A percentile compares a stretch with the other conserved stretches of the same genome.
phyloP scores from a whole-genome alignment of 1,140 invertebrate species.

The Oryzaephilus surinamensis region DNA sequence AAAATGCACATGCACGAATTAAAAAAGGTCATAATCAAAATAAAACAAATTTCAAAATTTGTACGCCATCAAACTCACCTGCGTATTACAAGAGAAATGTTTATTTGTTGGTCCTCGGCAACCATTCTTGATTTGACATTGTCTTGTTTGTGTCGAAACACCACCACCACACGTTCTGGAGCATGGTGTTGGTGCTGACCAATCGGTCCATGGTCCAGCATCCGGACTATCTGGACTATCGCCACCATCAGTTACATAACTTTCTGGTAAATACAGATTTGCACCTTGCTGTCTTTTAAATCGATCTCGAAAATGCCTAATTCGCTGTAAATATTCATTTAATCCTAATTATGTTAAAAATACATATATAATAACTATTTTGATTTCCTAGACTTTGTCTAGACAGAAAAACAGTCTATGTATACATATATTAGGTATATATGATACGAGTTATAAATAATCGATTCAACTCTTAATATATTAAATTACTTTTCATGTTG shows the following conservation, averaged over 20 bases:
- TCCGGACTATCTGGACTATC: conserved; percentile 37
- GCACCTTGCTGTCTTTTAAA: conserved; percentile 63
- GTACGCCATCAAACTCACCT: too few species aligned
- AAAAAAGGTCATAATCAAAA: too few species aligned
- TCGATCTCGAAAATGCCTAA: conserved; percentile 44
- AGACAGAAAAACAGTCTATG: too few species aligned
- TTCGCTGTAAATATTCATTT: conserved; percentile 31
- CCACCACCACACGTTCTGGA: conserved; percentile 86
- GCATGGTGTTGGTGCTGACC: conserved; percentile 65
- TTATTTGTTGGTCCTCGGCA: conserved; percentile 68
- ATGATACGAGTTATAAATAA: too few species aligned
- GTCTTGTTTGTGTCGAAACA: conserved; percentile 62
- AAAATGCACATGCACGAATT: too few species aligned
- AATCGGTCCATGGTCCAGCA: conserved; percentile 58
- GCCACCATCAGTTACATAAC: conserved; percentile 53
- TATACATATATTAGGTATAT: too few species aligned
- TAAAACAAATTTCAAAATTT: too few species aligned
- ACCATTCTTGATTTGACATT: conserved; percentile 52
- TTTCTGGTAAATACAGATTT: conserved; percentile 52
- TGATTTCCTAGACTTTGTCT: too few species aligned
- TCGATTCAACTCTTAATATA: too few species aligned
- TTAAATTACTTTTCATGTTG: too few species aligned
- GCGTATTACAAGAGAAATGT: conserved; percentile 84
- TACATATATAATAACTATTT: background rate
- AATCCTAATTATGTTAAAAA: too few species aligned